Percentiles rank a stretch among this genome's conserved stretches.
These are phyloP conservation scores for Chelidonichthys spinosus DNA, from an alignment of 2,797 vertebrate species.

Conservation along the genomic window DNA sequence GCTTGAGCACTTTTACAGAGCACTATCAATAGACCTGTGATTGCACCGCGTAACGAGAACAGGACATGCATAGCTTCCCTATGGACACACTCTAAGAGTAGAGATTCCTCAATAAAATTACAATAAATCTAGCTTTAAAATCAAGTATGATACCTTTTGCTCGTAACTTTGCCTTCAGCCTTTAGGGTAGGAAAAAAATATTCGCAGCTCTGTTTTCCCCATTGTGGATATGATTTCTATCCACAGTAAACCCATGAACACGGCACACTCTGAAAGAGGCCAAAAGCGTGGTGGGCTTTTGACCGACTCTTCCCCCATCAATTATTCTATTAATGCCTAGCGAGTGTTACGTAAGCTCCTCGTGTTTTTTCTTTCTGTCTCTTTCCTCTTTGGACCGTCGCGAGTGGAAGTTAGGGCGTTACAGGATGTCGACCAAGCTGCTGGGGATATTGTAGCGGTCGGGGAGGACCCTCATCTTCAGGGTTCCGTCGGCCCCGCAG, in stretches of 20 bases:
- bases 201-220: conserved; percentile 73
- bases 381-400: conserved; percentile 53
- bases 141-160: conserved; percentile 79
- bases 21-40: conserved; percentile 83
- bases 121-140: conserved; percentile 82
- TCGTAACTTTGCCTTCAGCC: conserved; percentile 72
- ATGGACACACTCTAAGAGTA: conserved; percentile 83
- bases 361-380: conserved; percentile 27
- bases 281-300: conserved; percentile 55
- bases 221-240: conserved; percentile 66
- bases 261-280: conserved; percentile 61
- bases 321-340: conserved; percentile 55
- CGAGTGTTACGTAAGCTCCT: conserved; percentile 62
- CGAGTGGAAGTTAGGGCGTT: conserved; percentile 58
- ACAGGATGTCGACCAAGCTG: conserved; percentile 92
- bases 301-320: conserved; percentile 52
- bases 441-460: conserved; percentile 92
- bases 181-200: conserved; percentile 53
- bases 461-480: conserved; percentile 97
- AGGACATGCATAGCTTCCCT: conserved; percentile 90
- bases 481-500: conserved; percentile 96
- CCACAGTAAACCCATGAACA: conserved; percentile 69
- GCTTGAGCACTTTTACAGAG: conserved; percentile 87
- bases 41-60: conserved; percentile 81
- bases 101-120: conserved; percentile 82